A percentile compares a stretch with the other conserved stretches of the same genome.
Evolutionary conservation across 2,888 invertebrate genomes (phyloP).

Genomic region (Trachelus iudaicus): DNA sequence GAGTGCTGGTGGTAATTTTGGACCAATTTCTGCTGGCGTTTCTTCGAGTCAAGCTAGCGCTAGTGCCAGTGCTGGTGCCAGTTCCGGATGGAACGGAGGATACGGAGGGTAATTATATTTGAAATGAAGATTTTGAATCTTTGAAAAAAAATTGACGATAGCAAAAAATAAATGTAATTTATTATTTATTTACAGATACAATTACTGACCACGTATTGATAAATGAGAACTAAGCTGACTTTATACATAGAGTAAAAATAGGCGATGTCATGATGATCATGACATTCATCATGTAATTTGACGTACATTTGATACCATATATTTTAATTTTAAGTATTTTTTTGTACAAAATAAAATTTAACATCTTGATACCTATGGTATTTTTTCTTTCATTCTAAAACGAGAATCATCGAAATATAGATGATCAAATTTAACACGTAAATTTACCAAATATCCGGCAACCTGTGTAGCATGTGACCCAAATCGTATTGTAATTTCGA

Average conservation of each 20-base stretch:
- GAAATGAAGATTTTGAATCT: neutral
- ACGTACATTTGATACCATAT: neutral
- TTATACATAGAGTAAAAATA: neutral
- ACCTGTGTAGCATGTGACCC: neutral
- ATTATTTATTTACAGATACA: neutral
- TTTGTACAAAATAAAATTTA: neutral
- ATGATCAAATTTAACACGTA: neutral
- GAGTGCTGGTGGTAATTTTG: slow-evolving; percentile 16
- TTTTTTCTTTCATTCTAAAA: neutral
- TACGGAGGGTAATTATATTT: slow-evolving; percentile 15
- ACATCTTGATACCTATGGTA: neutral
- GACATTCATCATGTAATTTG: neutral
- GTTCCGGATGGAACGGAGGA: slow-evolving; percentile 8
- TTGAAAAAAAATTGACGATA: neutral
- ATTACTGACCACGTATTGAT: neutral
- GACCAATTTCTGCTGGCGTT: slow-evolving; percentile 8
- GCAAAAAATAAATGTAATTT: neutral
- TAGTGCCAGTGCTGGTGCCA: slow-evolving; percentile 9
- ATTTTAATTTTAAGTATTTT: neutral
- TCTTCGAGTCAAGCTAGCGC: slow-evolving; percentile 16
- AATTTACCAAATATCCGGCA: neutral
- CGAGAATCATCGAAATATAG: neutral
- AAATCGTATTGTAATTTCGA: neutral
- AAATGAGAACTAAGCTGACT: neutral
- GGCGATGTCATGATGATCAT: neutral